Evolutionary conservation across 2,113 vertebrate species (phyloP).

Genomic region (Sylvia atricapilla): DNA sequence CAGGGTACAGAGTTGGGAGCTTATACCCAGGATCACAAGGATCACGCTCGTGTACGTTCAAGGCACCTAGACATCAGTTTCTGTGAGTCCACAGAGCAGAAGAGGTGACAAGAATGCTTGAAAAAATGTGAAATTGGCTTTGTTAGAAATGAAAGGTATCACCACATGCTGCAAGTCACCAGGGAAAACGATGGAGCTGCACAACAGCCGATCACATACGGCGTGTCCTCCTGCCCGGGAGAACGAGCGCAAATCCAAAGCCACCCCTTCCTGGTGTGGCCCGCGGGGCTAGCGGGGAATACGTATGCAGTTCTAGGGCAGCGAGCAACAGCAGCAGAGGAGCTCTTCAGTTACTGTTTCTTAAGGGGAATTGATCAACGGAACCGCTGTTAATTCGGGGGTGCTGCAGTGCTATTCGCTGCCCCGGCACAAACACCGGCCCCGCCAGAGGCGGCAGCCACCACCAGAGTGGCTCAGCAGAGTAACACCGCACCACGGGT

Average conservation of each 20-base stretch:
- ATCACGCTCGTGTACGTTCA: not conserved
- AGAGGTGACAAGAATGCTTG: not conserved
- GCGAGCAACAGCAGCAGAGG: not conserved
- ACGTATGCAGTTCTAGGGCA: not conserved
- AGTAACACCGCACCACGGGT: not conserved
- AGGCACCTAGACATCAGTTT: not conserved
- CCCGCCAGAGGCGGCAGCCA: too few species aligned
- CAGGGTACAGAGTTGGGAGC: too few species aligned
- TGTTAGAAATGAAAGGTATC: not conserved
- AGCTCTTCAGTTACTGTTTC: not conserved
- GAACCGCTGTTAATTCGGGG: not conserved
- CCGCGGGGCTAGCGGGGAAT: accelerated
- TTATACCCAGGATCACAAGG: too few species aligned
- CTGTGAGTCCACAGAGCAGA: not conserved
- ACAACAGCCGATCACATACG: accelerated
- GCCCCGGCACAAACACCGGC: not conserved
- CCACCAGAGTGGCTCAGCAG: not conserved
- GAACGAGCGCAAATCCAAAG: not conserved
- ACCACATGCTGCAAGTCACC: too few species aligned
- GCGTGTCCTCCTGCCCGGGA: not conserved
- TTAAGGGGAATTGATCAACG: not conserved
- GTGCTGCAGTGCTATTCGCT: not conserved
- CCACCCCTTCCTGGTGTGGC: accelerated
- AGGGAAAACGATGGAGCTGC: not conserved
- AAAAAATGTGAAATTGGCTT: not conserved